These are phyloP conservation scores for Vireo altiloquus DNA, from an alignment of 2,113 vertebrate genomes.

Conservation along the genomic window DNA sequence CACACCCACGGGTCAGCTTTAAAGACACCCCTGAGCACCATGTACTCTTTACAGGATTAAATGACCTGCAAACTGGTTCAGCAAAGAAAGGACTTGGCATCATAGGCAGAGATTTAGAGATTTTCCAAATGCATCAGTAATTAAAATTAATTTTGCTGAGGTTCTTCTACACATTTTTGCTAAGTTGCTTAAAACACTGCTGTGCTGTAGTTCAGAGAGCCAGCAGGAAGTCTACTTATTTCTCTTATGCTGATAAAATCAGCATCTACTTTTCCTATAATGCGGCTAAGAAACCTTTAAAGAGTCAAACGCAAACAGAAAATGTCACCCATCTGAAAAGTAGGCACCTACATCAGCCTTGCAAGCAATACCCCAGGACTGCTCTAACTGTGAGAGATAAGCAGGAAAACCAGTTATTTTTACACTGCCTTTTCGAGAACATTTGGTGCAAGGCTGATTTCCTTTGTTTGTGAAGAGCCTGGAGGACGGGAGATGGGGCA, in stretches of 20 bases:
- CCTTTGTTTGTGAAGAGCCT: constrained; percentile 32
- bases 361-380: background rate
- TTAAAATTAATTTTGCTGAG: constrained; percentile 4
- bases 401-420: constrained; percentile 26
- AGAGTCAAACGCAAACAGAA: background rate
- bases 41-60: background rate
- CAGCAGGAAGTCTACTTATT: background rate
- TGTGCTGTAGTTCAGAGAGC: background rate
- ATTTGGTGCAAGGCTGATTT: background rate
- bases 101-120: background rate
- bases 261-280: background rate
- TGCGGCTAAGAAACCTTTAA: background rate
- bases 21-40: background rate
- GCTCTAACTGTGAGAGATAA: background rate
- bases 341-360: background rate
- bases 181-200: background rate
- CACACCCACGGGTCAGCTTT: background rate
- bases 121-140: constrained; percentile 24
- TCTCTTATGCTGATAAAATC: background rate
- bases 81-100: background rate
- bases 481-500: background rate
- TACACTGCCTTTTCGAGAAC: background rate
- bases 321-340: background rate
- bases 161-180: background rate
- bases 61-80: background rate